A percentile compares a stretch with the other conserved stretches of the same genome.
These are phyloP conservation scores for Megalops cyprinoides DNA, from an alignment of 2,797 vertebrate species.

Conservation along the genomic window DNA sequence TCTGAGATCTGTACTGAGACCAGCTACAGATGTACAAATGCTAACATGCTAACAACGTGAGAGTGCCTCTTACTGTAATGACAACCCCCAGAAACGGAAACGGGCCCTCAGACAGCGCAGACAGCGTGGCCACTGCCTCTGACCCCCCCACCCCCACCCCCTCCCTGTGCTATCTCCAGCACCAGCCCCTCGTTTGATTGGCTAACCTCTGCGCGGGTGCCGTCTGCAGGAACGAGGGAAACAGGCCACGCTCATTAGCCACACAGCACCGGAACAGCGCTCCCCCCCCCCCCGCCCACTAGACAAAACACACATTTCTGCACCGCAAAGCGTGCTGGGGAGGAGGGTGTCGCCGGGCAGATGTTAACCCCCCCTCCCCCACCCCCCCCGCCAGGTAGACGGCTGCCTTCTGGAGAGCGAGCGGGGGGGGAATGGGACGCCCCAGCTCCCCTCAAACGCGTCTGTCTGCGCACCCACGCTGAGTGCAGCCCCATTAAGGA, in stretches of 20 bases:
- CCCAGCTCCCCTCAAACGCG: neutral
- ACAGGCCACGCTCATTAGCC: conserved; percentile 26
- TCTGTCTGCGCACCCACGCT: neutral
- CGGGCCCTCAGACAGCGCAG: neutral
- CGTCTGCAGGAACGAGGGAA: conserved; percentile 9
- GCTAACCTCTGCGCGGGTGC: conserved; percentile 8
- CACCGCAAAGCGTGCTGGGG: conserved; percentile 32
- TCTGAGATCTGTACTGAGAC: too few species aligned
- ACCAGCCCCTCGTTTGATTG: neutral
- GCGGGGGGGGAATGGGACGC: neutral
- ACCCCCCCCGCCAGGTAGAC: conserved; percentile 44
- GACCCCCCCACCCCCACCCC: neutral
- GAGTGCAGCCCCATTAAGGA: neutral
- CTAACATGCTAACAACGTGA: neutral
- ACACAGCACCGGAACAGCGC: conserved; percentile 44
- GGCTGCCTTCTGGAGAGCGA: conserved; percentile 24
- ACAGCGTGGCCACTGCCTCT: too few species aligned
- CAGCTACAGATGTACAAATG: conserved; percentile 34
- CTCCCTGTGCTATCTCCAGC: neutral
- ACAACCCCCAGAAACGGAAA: neutral
- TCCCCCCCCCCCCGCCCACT: conserved; percentile 46
- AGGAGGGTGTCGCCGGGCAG: conserved; percentile 44
- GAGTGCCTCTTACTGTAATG: neutral
- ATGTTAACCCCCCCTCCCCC: conserved; percentile 39
- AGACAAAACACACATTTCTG: conserved; percentile 52